Base-by-base conservation (phyloP, 2,113 vertebrate species). In the Sturnira hondurensis region DNA sequence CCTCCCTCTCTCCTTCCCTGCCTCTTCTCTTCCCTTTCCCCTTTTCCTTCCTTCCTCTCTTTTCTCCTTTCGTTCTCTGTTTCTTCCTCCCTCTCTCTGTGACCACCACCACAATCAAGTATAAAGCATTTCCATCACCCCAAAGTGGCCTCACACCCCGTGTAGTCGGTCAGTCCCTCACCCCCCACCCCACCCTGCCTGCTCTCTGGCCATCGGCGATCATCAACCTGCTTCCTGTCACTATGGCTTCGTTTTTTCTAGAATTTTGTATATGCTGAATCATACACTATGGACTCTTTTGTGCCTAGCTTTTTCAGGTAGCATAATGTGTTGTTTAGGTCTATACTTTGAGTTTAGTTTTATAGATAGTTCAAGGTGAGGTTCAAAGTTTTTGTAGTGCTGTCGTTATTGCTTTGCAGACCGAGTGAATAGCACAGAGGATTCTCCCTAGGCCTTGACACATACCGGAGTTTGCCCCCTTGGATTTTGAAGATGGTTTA, bases 21-120 rank as follows among this genome's bases (percentile, higher is more conserved):
- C 11, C 0, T 3, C 5, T 22, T 2, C 45, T 31, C 11, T 10
- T 67, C 7, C 13, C 1, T 36, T 10, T 1, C 4, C 6, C 5
- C 7, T 4, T 17, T 17, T 9, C 33, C 16, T 22, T 16, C n/a
- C 6, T 11, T 1, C 7, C 1, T 14, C 17, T 9, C 2, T 3
- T 10, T 2, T 2, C 31, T 17, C 15, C 24, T 11, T 22, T 13
- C 7, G 6, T 1, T 2, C 1, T 16, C 8, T 7, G 5, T 38
- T 13, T 9, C 19, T 36, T 1, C 3, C 3, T 4, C 12, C 14
- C 12, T 6, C 61, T 6, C 61, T 84, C 19, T n/a, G 28, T 73
- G 36, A 93, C 43, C 43, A 17, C 19, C 38, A 50, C 15, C 38
- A 47, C 67, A 50, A 13, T 16, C 7, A 54, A 73, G 81, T 20